phyloP scores from a whole-genome alignment of 2,888 invertebrate genomes.

The Phragmatobia fuliginosa region DNA sequence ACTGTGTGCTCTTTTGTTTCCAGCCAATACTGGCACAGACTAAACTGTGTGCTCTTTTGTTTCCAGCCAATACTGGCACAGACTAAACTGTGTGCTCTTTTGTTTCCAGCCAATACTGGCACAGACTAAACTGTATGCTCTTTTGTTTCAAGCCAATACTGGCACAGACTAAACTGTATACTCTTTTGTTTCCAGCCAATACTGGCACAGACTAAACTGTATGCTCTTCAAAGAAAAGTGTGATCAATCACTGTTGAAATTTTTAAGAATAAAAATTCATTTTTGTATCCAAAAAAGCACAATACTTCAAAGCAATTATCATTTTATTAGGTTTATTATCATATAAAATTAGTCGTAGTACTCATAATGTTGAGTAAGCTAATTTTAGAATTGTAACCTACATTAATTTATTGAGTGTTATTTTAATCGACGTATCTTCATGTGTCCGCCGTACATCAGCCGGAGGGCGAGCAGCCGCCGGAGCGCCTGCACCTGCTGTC shows the following conservation, averaged over 20 bases:
- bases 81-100: neutral
- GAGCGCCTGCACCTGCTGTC: conserved; percentile 57
- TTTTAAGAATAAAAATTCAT: no score
- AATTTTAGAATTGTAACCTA: no score
- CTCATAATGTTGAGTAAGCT: no score
- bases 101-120: neutral
- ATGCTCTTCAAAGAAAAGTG: no score
- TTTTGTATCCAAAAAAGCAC: no score
- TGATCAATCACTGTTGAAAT: no score
- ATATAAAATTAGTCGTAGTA: no score
- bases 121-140: neutral
- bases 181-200: neutral
- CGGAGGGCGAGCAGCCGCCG: conserved; percentile 50
- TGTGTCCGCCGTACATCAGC: conserved; percentile 16
- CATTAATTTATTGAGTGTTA: no score
- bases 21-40: neutral
- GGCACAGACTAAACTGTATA: neutral
- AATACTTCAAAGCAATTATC: no score
- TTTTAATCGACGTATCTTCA: neutral
- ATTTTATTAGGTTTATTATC: no score
- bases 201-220: neutral
- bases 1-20: no score
- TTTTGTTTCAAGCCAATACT: neutral
- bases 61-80: neutral
- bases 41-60: neutral